These are phyloP conservation scores for Chymomyza caudatula DNA, from an alignment of 2,888 invertebrate genomes.

Conservation along the genomic window DNA sequence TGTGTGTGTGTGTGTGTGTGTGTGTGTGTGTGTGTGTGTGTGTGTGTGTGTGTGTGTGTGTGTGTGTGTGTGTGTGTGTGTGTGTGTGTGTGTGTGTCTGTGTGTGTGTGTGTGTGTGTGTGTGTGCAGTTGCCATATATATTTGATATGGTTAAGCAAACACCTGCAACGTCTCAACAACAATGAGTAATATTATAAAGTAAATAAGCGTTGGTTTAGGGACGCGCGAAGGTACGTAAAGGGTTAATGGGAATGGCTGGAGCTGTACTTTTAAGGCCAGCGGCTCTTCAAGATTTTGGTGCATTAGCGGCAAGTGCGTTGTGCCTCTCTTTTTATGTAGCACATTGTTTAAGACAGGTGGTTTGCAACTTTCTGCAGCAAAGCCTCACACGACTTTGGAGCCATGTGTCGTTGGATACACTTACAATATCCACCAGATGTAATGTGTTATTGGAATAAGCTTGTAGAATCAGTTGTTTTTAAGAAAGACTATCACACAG, in stretches of 20 bases:
- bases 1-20: neutral
- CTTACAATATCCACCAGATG: no score
- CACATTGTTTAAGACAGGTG: slow-evolving; percentile 12
- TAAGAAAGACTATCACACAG: no score
- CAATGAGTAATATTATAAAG: slow-evolving; percentile 65
- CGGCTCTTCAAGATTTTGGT: slow-evolving; percentile 35
- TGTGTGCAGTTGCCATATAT: slow-evolving; percentile 31
- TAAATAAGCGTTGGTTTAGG: slow-evolving; percentile 32
- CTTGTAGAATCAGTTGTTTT: no score
- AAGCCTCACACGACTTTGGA: no score
- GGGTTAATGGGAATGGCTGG: neutral
- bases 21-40: neutral
- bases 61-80: neutral
- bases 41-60: neutral
- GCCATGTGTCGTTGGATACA: no score
- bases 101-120: neutral
- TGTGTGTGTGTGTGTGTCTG: neutral
- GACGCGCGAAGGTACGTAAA: neutral
- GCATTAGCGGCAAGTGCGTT: slow-evolving; percentile 62
- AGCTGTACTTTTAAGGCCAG: slow-evolving; percentile 34
- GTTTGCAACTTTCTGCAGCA: no score
- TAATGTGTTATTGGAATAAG: no score
- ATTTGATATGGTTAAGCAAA: slow-evolving; percentile 68
- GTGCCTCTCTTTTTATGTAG: neutral
- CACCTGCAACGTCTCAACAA: slow-evolving; percentile 72